Evolutionary conservation across 2,113 vertebrate genomes (phyloP).

Genomic region (Pipra filicauda): DNA sequence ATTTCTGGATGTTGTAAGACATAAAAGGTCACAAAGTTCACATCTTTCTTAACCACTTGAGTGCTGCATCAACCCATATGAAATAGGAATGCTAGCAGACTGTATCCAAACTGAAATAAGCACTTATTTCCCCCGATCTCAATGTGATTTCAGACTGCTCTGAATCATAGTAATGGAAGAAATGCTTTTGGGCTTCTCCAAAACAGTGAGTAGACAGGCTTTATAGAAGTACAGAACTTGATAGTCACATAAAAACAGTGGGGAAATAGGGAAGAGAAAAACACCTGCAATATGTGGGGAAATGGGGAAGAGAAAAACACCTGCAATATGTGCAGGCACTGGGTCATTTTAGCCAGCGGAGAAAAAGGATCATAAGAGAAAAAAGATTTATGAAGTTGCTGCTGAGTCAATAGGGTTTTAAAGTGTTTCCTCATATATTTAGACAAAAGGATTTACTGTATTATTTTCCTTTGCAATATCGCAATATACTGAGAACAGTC

Average conservation of each 20-base stretch:
- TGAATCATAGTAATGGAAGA: background rate
- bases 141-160: background rate
- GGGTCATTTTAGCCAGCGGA: background rate
- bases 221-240: background rate
- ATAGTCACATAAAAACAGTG: background rate
- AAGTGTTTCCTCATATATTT: background rate
- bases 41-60: background rate
- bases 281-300: background rate
- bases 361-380: background rate
- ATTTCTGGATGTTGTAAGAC: background rate
- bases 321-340: background rate
- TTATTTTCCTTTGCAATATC: background rate
- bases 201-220: background rate
- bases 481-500: background rate
- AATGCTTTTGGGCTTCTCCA: background rate
- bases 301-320: background rate
- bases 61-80: background rate
- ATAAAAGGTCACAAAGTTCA: background rate
- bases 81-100: background rate
- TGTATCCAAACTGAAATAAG: background rate
- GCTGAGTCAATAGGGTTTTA: background rate
- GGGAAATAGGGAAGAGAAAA: background rate
- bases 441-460: background rate
- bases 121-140: background rate
- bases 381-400: background rate